Percentiles rank a stretch among this genome's conserved stretches.
phyloP scores from a whole-genome alignment of 2,797 vertebrate genomes.

The Ctenosaura bakeri region DNA sequence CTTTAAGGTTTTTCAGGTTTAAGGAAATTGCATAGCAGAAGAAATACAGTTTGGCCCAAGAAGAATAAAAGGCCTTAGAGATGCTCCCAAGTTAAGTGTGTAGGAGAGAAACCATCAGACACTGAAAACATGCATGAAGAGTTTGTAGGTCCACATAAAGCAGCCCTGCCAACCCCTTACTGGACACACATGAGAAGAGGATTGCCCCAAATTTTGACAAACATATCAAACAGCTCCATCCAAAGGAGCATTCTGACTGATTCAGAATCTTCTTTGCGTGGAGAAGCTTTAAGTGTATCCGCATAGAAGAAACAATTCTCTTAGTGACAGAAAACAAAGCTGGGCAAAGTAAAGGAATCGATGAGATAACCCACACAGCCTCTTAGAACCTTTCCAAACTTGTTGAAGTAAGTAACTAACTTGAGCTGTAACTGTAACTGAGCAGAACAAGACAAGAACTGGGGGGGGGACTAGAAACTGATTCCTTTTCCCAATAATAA shows the following conservation, averaged over 20 bases:
- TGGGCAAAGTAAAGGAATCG: too few relatives aligned
- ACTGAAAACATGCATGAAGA: background rate
- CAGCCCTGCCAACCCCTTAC: background rate
- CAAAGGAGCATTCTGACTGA: background rate
- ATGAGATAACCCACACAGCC: background rate
- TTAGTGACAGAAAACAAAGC: too few relatives aligned
- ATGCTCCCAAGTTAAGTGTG: background rate
- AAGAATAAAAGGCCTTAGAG: background rate
- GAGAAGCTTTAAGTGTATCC: background rate
- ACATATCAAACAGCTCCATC: background rate
- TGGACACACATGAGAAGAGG: background rate
- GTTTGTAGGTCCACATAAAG: background rate
- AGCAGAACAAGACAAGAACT: background rate
- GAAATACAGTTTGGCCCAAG: background rate
- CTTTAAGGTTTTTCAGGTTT: background rate
- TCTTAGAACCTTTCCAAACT: background rate
- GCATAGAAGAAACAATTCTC: too few relatives aligned
- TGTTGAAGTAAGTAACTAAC: background rate
- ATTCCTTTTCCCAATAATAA: background rate
- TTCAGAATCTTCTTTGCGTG: background rate
- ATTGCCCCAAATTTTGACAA: too few relatives aligned
- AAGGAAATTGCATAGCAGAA: too few relatives aligned
- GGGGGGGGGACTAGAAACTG: background rate
- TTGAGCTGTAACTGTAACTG: background rate
- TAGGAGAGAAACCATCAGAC: background rate